Evolutionary conservation across 1,140 invertebrate species (phyloP).

Genomic region (Sinonovacula constricta): DNA sequence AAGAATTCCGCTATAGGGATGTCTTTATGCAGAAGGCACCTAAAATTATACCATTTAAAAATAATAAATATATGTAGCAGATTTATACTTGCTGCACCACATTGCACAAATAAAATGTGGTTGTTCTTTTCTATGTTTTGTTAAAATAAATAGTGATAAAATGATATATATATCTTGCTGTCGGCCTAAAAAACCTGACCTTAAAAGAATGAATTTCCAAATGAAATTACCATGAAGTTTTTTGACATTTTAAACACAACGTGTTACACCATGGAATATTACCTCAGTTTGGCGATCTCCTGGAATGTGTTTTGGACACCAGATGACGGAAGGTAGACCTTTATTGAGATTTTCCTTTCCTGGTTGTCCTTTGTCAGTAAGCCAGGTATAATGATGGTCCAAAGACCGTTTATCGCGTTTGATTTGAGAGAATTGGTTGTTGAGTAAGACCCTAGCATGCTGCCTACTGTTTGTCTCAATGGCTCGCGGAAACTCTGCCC

Average conservation of each 20-base stretch:
- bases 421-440: too few relatives aligned
- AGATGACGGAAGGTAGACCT: slow-evolving; percentile 34
- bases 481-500: too few relatives aligned
- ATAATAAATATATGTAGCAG: neutral
- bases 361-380: neutral
- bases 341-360: slow-evolving; percentile 12
- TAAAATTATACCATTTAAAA: slow-evolving; percentile 6
- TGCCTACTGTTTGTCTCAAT: too few relatives aligned
- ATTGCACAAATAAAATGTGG: too few relatives aligned
- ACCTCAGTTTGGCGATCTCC: slow-evolving; percentile 47
- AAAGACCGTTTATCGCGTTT: slow-evolving; percentile 32
- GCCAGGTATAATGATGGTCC: slow-evolving; percentile 18
- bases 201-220: neutral
- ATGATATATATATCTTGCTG: neutral
- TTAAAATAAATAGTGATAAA: neutral
- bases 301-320: slow-evolving; percentile 27
- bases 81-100: too few relatives aligned
- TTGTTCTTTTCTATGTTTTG: too few relatives aligned
- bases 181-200: neutral
- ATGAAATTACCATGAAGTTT: neutral
- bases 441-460: too few relatives aligned
- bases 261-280: neutral
- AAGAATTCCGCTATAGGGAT: slow-evolving; percentile 32
- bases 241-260: neutral
- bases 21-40: slow-evolving; percentile 28